These are phyloP conservation scores for Pogoniulus pusillus DNA, from an alignment of 2,797 vertebrate genomes.

Conservation along the genomic window DNA sequence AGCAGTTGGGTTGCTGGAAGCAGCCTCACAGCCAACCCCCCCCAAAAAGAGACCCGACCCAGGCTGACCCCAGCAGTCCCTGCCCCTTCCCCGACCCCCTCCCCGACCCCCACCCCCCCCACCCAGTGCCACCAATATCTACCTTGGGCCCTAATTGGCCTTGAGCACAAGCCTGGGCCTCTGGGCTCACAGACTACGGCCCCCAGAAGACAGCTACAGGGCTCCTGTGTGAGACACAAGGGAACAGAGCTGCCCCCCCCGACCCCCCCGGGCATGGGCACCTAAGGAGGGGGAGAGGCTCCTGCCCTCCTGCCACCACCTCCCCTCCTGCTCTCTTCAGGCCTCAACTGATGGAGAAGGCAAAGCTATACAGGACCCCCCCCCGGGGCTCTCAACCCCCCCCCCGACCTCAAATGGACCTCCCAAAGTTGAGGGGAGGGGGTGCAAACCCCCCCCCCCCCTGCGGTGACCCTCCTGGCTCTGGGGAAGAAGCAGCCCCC, in stretches of 20 bases:
- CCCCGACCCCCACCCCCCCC: no score
- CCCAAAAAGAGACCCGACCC: background rate
- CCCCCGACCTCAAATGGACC: background rate
- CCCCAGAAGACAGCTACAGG: background rate
- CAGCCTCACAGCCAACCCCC: background rate
- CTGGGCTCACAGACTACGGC: background rate
- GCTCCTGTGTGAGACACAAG: constrained; percentile 11
- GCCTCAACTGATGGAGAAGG: background rate
- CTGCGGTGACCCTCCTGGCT: background rate
- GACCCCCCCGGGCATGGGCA: no score
- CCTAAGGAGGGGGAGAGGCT: no score
- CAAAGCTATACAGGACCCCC: background rate
- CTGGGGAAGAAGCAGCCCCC: background rate
- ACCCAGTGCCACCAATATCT: constrained; percentile 5
- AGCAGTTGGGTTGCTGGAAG: background rate
- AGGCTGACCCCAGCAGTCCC: background rate
- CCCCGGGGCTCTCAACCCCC: no score
- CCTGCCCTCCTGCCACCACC: background rate
- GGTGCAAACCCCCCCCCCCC: background rate
- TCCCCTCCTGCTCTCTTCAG: background rate
- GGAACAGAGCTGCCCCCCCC: constrained; percentile 34
- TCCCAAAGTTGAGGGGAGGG: background rate
- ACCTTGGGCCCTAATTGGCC: constrained; percentile 33
- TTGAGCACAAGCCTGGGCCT: constrained; percentile 11
- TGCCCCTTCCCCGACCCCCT: no score